Evolutionary conservation across 2,888 invertebrate genomes (phyloP).

Genomic region (Anodontia alba): DNA sequence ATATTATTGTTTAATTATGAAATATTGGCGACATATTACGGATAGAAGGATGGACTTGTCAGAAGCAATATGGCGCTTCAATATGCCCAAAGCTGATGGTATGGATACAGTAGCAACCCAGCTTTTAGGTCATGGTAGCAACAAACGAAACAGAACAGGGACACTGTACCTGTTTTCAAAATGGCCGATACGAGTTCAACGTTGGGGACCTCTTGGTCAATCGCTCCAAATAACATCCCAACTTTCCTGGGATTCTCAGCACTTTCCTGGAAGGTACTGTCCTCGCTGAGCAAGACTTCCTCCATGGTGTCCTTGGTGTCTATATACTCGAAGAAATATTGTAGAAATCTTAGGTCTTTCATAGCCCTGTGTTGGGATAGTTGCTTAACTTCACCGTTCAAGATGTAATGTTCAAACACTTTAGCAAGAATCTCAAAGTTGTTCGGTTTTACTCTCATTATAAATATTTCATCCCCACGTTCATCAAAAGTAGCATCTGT

Average conservation of each 20-base stretch:
- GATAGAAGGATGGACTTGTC: too few species aligned
- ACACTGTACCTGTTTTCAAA: constrained; percentile 49
- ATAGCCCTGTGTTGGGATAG: constrained; percentile 53
- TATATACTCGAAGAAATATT: constrained; percentile 55
- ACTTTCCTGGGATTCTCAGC: constrained; percentile 14
- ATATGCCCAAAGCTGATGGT: too few species aligned
- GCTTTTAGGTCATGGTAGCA: too few species aligned
- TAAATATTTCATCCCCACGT: constrained; percentile 49
- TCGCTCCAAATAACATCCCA: constrained; percentile 48
- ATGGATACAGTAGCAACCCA: too few species aligned
- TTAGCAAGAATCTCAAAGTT: constrained; percentile 48
- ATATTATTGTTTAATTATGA: too few species aligned
- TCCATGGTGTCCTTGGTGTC: constrained; percentile 27
- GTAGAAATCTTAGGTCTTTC: constrained; percentile 49
- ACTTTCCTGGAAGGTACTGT: constrained; percentile 39
- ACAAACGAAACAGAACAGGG: too few species aligned
- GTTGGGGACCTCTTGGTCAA: constrained; percentile 59
- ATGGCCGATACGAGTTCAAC: constrained; percentile 47
- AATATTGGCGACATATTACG: too few species aligned
- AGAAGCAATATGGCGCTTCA: too few species aligned
- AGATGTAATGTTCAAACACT: constrained; percentile 54
- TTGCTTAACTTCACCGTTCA: constrained; percentile 49
- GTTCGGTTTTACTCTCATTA: constrained; percentile 55
- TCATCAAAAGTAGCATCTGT: constrained; percentile 43
- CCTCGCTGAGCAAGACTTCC: constrained; percentile 43